These are phyloP conservation scores for Rhopalosiphum nymphaeae DNA, from an alignment of 2,888 invertebrate species.

Conservation along the genomic window DNA sequence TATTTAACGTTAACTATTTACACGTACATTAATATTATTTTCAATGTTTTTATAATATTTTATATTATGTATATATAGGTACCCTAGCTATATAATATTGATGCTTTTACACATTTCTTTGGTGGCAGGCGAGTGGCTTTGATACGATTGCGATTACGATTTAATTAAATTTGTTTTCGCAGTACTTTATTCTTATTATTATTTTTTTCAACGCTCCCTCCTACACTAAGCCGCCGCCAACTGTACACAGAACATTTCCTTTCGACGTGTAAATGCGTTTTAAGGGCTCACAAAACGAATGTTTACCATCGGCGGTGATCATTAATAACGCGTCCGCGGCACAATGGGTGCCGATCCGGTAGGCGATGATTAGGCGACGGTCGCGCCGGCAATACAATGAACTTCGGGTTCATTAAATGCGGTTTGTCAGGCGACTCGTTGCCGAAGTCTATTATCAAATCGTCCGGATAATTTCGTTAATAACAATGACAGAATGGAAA, in stretches of 20 bases:
- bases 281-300: constrained; percentile 65
- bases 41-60: background rate
- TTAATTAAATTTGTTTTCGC: constrained; percentile 3
- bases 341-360: constrained; percentile 64
- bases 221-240: background rate
- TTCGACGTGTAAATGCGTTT: constrained; percentile 56
- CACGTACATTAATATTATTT: background rate
- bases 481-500: constrained; percentile 63
- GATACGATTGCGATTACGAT: constrained; percentile 6
- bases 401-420: constrained; percentile 63
- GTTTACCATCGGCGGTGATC: constrained; percentile 60
- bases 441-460: constrained; percentile 65
- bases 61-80: background rate
- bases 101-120: background rate
- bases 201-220: background rate
- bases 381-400: constrained; percentile 60
- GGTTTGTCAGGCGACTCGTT: constrained; percentile 60
- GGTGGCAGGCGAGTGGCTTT: background rate
- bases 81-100: background rate
- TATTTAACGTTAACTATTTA: background rate
- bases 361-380: constrained; percentile 65
- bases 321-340: constrained; percentile 62
- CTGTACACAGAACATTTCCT: background rate
- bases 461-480: constrained; percentile 65
- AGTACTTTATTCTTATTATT: constrained; percentile 20